Evolutionary conservation across 2,888 invertebrate species (phyloP).

Genomic region (Teleiodes luculella): DNA sequence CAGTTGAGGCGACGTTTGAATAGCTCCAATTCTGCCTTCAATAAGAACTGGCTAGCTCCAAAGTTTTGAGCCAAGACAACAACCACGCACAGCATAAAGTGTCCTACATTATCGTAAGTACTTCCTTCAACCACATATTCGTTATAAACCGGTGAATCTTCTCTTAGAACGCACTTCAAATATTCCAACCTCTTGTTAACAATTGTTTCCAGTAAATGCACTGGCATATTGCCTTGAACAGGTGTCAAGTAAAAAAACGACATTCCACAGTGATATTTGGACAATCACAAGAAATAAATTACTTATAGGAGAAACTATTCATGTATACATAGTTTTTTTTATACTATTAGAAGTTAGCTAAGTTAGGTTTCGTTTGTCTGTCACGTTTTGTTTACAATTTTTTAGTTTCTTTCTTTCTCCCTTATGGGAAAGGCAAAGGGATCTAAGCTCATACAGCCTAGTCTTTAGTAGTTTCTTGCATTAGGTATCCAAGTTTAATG

Average conservation of each 20-base stretch:
- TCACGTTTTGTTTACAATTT: too few relatives aligned
- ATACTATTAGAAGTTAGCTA: too few relatives aligned
- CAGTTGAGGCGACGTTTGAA: conserved; percentile 47
- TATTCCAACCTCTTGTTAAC: conserved; percentile 70
- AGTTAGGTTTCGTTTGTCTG: too few relatives aligned
- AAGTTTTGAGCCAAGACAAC: conserved; percentile 46
- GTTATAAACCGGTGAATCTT: conserved; percentile 51
- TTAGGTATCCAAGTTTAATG: too few relatives aligned
- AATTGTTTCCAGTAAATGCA: conserved; percentile 75
- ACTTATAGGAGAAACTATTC: too few relatives aligned
- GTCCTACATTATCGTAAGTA: conserved; percentile 77
- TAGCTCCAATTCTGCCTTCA: conserved; percentile 52
- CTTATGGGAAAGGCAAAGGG: too few relatives aligned
- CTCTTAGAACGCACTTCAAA: conserved; percentile 55
- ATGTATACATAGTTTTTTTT: too few relatives aligned
- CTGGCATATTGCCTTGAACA: conserved; percentile 72
- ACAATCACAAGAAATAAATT: too few relatives aligned
- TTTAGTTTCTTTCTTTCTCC: too few relatives aligned
- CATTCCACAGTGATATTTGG: conserved; percentile 34
- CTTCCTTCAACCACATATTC: conserved; percentile 80
- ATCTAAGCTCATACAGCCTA: too few relatives aligned
- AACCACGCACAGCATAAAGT: conserved; percentile 74
- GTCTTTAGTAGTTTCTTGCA: too few relatives aligned
- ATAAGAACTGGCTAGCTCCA: conserved; percentile 49
- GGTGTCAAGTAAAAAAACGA: conserved; percentile 79